These are phyloP conservation scores for Microtus richardsoni DNA, from an alignment of 2,113 vertebrate genomes.

Conservation along the genomic window DNA sequence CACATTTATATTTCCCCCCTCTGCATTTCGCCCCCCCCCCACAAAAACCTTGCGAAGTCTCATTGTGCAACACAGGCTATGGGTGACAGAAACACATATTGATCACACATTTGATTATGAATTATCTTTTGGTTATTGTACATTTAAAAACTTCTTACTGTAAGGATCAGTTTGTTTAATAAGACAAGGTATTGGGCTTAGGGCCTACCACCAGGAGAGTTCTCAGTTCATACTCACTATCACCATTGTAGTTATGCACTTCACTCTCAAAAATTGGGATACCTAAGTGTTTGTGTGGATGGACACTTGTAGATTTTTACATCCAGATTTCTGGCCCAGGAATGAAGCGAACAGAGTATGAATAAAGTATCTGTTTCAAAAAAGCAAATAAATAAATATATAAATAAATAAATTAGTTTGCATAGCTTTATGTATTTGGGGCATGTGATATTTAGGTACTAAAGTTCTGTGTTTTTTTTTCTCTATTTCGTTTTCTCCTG, in stretches of 20 bases:
- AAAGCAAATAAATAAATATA: background rate
- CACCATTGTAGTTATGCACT: background rate
- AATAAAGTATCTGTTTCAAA: background rate
- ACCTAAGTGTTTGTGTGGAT: background rate
- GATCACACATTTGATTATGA: background rate
- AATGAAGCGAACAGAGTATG: background rate
- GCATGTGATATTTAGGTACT: background rate
- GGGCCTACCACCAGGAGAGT: background rate
- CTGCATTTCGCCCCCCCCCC: accelerated
- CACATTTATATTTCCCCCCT: background rate
- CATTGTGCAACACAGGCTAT: background rate
- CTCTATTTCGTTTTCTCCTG: background rate
- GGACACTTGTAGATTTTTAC: background rate
- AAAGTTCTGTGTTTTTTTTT: background rate
- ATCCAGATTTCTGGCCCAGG: background rate
- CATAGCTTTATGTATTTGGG: background rate
- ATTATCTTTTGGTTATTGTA: background rate
- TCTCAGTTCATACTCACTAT: background rate
- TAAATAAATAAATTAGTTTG: background rate
- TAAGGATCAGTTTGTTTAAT: background rate
- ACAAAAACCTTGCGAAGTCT: background rate
- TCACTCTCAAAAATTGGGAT: background rate
- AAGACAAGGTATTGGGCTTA: background rate
- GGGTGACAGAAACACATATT: background rate
- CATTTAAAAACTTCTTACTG: background rate